Conservation (phyloP, 2,797 vertebrate genomes). For the Mergus octosetaceus region DNA sequence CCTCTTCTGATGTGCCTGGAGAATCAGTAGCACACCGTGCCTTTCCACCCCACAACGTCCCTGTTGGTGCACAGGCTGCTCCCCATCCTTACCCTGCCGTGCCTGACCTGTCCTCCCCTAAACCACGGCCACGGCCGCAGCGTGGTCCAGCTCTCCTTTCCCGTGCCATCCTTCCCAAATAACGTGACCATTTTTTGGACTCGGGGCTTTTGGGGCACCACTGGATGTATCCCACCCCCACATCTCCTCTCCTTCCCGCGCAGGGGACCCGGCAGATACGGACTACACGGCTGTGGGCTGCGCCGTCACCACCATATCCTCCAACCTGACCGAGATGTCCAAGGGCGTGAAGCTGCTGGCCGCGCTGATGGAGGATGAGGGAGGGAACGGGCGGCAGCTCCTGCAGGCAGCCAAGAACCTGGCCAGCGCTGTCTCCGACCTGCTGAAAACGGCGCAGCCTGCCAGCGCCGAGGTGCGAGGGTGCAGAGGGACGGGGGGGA, state of each 20-base stretch:
- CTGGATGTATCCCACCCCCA: rapidly evolving
- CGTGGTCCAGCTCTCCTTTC: background rate
- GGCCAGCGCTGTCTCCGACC: constrained; percentile 90
- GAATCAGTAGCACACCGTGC: background rate
- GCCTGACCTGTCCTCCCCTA: background rate
- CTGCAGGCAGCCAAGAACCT: constrained; percentile 95
- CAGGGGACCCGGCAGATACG: constrained; percentile 95
- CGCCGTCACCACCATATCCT: constrained; percentile 96
- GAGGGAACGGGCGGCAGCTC: constrained; percentile 90
- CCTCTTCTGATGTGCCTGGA: background rate
- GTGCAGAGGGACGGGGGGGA: background rate
- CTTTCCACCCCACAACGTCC: background rate
- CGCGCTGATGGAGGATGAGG: constrained; percentile 95
- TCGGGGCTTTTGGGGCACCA: background rate
- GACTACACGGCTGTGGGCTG: constrained; percentile 98
- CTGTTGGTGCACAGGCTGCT: background rate
- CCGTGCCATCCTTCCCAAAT: background rate
- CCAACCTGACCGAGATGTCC: constrained; percentile 99
- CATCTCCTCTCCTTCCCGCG: background rate
- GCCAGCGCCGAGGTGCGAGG: constrained; percentile 88
- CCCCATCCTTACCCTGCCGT: background rate
- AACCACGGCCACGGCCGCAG: no score
- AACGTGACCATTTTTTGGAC: rapidly evolving
- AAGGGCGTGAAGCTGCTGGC: constrained; percentile 95
- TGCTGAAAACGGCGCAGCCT: constrained; percentile 94